A percentile compares a stretch with the other conserved stretches of the same genome.
Conservation (phyloP, 1,140 invertebrate species). For the Drosophila persimilis region DNA sequence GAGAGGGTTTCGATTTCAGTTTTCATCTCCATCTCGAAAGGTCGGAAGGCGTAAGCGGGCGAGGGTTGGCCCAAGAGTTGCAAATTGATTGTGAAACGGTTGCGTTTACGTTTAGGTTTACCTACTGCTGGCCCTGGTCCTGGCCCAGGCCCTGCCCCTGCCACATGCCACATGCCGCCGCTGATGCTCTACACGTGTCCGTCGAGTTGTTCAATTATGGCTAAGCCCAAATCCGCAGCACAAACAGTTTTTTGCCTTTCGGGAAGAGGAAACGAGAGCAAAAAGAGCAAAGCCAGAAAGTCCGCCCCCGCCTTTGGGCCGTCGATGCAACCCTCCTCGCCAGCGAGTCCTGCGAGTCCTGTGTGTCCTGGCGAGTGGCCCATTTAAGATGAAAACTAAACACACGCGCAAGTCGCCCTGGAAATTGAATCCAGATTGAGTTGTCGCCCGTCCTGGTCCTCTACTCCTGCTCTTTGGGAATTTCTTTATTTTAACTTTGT, state of each 20-base stretch:
- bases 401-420: constrained; percentile 57
- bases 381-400: constrained; percentile 72
- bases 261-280: constrained; percentile 1
- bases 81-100: constrained; percentile 52
- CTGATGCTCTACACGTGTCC: constrained; percentile 64
- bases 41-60: background rate
- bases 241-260: constrained; percentile 52
- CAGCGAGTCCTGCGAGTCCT: background rate
- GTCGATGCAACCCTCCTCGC: constrained; percentile 31
- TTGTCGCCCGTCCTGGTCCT: constrained; percentile 12
- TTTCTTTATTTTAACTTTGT: constrained; percentile 26
- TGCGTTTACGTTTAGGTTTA: constrained; percentile 34
- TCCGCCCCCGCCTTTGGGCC: constrained; percentile 4
- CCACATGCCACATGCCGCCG: background rate
- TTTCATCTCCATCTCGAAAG: too few relatives aligned
- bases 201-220: constrained; percentile 75
- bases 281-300: constrained; percentile 10
- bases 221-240: constrained; percentile 74
- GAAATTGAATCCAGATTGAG: constrained; percentile 73
- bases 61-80: constrained; percentile 59
- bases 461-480: background rate
- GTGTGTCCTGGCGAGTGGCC: constrained; percentile 2
- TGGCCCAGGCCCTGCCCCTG: background rate
- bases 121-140: background rate
- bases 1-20: constrained; percentile 36